Base-by-base conservation (phyloP, 2,797 vertebrate species). In the Gallinago stenura region DNA sequence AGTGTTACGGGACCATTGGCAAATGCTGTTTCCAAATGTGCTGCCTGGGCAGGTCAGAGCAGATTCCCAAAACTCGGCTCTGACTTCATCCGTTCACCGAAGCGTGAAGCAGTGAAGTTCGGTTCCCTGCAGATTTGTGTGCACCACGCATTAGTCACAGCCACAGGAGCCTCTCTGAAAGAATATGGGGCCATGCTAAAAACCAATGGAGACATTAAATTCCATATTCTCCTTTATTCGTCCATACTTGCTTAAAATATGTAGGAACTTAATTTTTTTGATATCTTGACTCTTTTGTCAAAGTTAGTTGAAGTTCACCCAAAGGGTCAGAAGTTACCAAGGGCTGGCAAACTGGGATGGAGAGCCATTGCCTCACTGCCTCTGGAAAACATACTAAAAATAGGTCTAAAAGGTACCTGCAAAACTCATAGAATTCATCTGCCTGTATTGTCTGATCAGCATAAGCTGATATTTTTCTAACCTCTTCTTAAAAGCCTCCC, bases 371-470 rank as follows among this genome's bases (percentile, higher is more conserved):
- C 22, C 35, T 80, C 39, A 26, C 46, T 73, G 21, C 22, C 39
- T 71, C 50, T 54, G 50, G 72, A 46, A 90, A 91, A 86, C 8
- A 68, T 9, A 7, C 53, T 83, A 48, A 87, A 90, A 83, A 50
- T 10, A 45, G 12, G 20, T 85, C 12, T 80, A 64, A 64, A 82
- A 62, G 7, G 3, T 25, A 64, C 28, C 10, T 85, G 24, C n/a
- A 66, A 68, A 88, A 62, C 1, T 21, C 6, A 25, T 0, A 3
- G 37, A 35, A 37, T 53, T 77, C 10, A n/a, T 35, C 41, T 71
- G 19, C 26, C 56, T 64, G 31, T 64, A 21, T 14, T 1, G 0
- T 39, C n/a, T 0, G 1, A 19, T 58, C 51, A 48, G 17, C 50
- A 11, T 58, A 37, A 83, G 83, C 33, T 75, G 51, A 33, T 39